These are phyloP conservation scores for Acrocephalus scirpaceus DNA, from an alignment of 2,797 vertebrate species.

Conservation along the genomic window DNA sequence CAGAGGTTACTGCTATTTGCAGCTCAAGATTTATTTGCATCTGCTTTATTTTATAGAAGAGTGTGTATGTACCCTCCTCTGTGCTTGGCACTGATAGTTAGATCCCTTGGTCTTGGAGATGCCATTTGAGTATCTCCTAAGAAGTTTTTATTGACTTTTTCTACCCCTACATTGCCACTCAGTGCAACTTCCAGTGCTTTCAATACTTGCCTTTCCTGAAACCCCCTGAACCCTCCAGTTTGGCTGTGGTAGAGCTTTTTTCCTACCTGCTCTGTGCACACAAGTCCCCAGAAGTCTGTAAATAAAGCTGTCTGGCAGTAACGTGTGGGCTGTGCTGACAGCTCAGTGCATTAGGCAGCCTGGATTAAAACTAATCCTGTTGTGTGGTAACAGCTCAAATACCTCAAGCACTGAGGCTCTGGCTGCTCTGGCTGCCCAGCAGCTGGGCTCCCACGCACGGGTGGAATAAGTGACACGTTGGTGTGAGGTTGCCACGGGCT, in stretches of 20 bases:
- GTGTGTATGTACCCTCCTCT: neutral
- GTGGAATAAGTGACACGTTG: rapidly evolving
- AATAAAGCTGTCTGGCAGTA: slow-evolving; percentile 4
- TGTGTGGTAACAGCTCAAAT: neutral
- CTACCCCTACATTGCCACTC: too few relatives aligned
- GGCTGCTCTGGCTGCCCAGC: neutral
- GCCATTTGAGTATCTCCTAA: neutral
- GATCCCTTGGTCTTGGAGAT: neutral
- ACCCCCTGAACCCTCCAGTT: neutral
- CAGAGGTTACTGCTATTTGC: neutral
- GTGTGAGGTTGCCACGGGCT: neutral
- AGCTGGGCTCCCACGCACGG: neutral
- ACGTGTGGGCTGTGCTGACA: neutral
- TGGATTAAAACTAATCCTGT: slow-evolving; percentile 61
- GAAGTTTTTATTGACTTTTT: neutral
- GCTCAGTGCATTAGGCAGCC: slow-evolving; percentile 17
- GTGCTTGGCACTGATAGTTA: neutral
- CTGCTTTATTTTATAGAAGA: too few relatives aligned
- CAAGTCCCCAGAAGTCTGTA: neutral
- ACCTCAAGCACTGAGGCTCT: neutral
- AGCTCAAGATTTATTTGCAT: too few relatives aligned
- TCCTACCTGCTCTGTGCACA: neutral
- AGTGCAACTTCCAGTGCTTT: neutral
- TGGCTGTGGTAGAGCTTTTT: neutral
- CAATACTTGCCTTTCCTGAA: neutral